phyloP scores from a whole-genome alignment of 2,113 vertebrate species.

The Maccullochella peelii region DNA sequence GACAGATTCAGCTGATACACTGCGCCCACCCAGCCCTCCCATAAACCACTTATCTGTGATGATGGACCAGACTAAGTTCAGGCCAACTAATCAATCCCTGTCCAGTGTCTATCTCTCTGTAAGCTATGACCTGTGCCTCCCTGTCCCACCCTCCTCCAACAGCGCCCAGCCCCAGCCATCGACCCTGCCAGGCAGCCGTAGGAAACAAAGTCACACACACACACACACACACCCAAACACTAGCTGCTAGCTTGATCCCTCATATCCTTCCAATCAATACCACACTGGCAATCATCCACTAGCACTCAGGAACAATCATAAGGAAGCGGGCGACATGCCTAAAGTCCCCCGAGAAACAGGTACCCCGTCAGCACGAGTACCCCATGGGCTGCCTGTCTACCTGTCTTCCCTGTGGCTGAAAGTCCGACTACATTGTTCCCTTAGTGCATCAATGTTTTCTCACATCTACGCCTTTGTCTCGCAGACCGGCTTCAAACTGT shows the following conservation, averaged over 20 bases:
- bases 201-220: not conserved
- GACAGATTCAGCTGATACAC: constrained; percentile 46
- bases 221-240: constrained; percentile 5
- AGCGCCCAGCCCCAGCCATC: constrained; percentile 12
- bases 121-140: constrained; percentile 40
- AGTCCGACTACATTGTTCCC: constrained; percentile 68
- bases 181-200: constrained; percentile 17
- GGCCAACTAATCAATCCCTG: constrained; percentile 66
- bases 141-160: constrained; percentile 11
- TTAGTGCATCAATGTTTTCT: constrained; percentile 68
- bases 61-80: constrained; percentile 58
- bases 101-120: constrained; percentile 27
- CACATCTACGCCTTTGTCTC: constrained; percentile 57
- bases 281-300: constrained; percentile 57
- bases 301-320: constrained; percentile 69
- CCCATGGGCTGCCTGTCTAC: constrained; percentile 55
- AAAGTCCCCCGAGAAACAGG: constrained; percentile 44
- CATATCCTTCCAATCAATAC: constrained; percentile 66
- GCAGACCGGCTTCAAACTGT: constrained; percentile 38
- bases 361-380: constrained; percentile 56
- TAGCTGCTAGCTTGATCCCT: constrained; percentile 25
- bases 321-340: constrained; percentile 38
- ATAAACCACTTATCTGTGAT: constrained; percentile 62
- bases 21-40: not conserved
- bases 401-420: constrained; percentile 60